phyloP scores from a whole-genome alignment of 2,797 vertebrate species.

The Hyperoplus immaculatus region DNA sequence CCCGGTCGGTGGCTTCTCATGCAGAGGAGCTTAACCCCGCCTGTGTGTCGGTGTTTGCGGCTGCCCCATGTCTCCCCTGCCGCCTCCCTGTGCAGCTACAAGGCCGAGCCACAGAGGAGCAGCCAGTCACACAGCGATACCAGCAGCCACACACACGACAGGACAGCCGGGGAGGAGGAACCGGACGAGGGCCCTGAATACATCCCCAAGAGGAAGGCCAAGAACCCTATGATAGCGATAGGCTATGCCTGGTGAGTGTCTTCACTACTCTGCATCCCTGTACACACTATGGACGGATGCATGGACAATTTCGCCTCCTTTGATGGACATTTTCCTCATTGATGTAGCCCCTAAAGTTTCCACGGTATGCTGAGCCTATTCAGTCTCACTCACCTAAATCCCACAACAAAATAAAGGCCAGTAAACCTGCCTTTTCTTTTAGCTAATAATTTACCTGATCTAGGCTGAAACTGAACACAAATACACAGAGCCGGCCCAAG shows the following conservation, averaged over 20 bases:
- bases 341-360: background rate
- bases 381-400: background rate
- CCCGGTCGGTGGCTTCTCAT: slow-evolving; percentile 36
- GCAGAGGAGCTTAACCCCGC: background rate
- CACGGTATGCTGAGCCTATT: background rate
- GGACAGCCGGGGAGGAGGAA: slow-evolving; percentile 32
- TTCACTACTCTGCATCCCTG: background rate
- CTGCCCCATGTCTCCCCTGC: slow-evolving; percentile 62
- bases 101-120: slow-evolving; percentile 38
- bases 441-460: background rate
- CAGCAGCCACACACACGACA: background rate
- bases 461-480: no score
- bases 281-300: no score
- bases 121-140: background rate
- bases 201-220: slow-evolving; percentile 88
- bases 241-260: slow-evolving; percentile 91
- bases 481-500: no score
- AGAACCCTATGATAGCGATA: slow-evolving; percentile 92
- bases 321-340: background rate
- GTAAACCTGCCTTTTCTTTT: background rate
- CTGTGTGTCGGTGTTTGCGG: slow-evolving; percentile 13
- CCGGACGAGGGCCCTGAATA: slow-evolving; percentile 84
- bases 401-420: background rate
- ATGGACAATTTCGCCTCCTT: no score
- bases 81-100: slow-evolving; percentile 47